Conservation (phyloP, 92 coral and sea anemone species). For the Pocillopora grandis region DNA sequence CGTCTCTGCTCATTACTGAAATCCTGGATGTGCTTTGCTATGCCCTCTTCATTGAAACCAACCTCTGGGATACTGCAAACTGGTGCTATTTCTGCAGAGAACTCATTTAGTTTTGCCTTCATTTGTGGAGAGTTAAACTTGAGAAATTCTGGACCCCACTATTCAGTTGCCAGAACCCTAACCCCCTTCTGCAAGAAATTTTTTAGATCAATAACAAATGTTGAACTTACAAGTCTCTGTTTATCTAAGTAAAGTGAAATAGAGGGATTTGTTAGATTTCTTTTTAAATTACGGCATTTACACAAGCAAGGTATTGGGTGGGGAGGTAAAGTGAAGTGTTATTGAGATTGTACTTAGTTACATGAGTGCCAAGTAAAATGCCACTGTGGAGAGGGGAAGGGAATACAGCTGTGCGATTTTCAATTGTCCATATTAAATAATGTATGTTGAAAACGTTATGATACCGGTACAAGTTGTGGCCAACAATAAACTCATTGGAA, state of each 20-base stretch:
- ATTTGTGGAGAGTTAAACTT: slow-evolving; percentile 57
- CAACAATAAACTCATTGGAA: slow-evolving; percentile 25
- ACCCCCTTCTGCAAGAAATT: slow-evolving; percentile 43
- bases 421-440: background rate
- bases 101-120: slow-evolving; percentile 42
- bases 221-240: slow-evolving; percentile 2
- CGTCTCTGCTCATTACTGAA: slow-evolving; percentile 64
- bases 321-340: slow-evolving; percentile 18
- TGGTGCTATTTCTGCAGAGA: slow-evolving; percentile 52
- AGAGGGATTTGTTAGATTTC: slow-evolving; percentile 8
- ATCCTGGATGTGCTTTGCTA: slow-evolving; percentile 55
- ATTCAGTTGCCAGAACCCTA: slow-evolving; percentile 51
- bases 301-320: slow-evolving; percentile 28
- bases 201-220: background rate
- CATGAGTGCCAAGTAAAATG: slow-evolving; percentile 18
- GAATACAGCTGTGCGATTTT: slow-evolving; percentile 27
- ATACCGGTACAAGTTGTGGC: slow-evolving; percentile 25
- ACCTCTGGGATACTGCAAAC: slow-evolving; percentile 52
- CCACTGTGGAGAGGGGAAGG: slow-evolving; percentile 26
- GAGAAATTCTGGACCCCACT: slow-evolving; percentile 51
- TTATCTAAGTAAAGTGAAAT: background rate
- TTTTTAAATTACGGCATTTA: background rate
- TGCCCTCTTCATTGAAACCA: slow-evolving; percentile 56
- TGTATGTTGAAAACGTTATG: slow-evolving; percentile 20
- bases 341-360: slow-evolving; percentile 15